phyloP scores from a whole-genome alignment of 2,113 vertebrate genomes.

The Gobiocypris rarus region DNA sequence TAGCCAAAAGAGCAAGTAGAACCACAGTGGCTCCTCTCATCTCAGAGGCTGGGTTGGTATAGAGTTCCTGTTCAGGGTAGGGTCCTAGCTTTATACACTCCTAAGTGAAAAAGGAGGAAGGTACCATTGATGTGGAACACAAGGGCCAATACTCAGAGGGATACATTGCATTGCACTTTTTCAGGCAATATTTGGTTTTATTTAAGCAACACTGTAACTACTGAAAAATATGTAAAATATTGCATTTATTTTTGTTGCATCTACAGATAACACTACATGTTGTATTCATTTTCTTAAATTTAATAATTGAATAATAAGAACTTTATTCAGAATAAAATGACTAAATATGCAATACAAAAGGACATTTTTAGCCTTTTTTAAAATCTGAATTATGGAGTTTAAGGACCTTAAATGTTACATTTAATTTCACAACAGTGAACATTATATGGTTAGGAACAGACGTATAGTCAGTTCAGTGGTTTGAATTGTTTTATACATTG shows the following conservation, averaged over 20 bases:
- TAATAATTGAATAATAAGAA: not conserved
- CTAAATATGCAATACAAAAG: not conserved
- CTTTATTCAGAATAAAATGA: not conserved
- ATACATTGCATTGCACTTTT: slow-evolving; percentile 42
- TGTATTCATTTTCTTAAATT: not conserved
- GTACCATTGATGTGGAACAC: slow-evolving; percentile 50
- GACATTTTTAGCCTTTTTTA: not conserved
- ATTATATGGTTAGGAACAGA: not conserved
- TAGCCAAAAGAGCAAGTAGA: slow-evolving; percentile 67
- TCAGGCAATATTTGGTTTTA: slow-evolving; percentile 21
- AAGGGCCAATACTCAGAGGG: slow-evolving; percentile 57
- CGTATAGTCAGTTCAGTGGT: not conserved
- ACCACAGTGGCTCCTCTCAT: slow-evolving; percentile 71
- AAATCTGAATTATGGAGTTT: not conserved
- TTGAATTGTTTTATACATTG: not conserved
- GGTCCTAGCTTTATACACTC: slow-evolving; percentile 70
- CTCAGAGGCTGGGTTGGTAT: slow-evolving; percentile 66
- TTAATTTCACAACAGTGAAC: not conserved
- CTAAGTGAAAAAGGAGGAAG: slow-evolving; percentile 54
- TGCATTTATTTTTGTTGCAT: not conserved
- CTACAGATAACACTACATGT: not conserved
- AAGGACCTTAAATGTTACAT: not conserved
- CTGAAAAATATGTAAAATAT: not conserved
- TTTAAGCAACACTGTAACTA: not conserved
- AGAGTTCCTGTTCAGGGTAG: slow-evolving; percentile 40